Evolutionary conservation across 2,797 vertebrate genomes (phyloP).

Genomic region (Sebastes iracundus): DNA sequence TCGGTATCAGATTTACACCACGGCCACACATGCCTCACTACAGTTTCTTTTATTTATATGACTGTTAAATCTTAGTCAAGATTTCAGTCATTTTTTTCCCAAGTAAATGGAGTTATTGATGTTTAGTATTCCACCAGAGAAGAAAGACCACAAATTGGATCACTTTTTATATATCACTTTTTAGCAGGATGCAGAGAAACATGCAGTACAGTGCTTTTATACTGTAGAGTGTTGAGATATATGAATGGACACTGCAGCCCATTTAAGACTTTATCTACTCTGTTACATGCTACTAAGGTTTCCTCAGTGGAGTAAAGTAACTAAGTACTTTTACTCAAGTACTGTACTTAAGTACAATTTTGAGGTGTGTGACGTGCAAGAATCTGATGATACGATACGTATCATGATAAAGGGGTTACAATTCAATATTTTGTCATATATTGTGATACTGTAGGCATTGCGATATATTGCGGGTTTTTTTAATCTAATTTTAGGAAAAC

Average conservation of each 20-base stretch:
- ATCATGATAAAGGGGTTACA: no score
- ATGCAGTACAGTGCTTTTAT: neutral
- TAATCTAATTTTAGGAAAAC: no score
- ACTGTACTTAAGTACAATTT: no score
- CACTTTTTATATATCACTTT: neutral
- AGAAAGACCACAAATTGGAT: neutral
- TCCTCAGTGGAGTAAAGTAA: no score
- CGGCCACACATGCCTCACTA: neutral
- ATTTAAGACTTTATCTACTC: conserved; percentile 17
- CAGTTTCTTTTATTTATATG: conserved; percentile 10
- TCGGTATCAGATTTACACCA: conserved; percentile 63
- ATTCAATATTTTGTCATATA: no score
- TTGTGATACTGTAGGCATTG: no score
- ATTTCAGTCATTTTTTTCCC: conserved; percentile 13
- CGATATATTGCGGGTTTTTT: no score
- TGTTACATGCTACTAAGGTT: conserved; percentile 8
- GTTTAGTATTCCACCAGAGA: neutral
- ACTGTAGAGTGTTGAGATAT: neutral
- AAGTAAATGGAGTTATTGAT: neutral
- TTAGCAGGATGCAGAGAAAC: neutral
- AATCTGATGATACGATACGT: no score
- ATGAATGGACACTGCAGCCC: neutral
- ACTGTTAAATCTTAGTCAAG: conserved; percentile 22
- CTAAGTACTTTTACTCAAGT: no score
- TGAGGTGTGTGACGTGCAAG: no score